Evolutionary conservation across 1,140 invertebrate species (phyloP).

Genomic region (Eriosoma lanigerum): DNA sequence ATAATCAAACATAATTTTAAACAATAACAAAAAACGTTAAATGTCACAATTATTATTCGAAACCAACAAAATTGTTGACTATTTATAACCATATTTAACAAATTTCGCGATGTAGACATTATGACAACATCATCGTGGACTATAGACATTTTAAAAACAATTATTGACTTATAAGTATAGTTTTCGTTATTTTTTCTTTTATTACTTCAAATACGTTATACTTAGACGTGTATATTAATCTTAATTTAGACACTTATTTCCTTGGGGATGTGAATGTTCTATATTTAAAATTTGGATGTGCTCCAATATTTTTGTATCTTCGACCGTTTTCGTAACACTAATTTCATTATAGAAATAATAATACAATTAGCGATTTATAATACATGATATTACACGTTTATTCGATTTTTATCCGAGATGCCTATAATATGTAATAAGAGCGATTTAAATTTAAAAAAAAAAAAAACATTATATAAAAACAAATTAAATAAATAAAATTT

Average conservation of each 20-base stretch:
- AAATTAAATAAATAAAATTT: no score
- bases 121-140: background rate
- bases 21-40: background rate
- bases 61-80: background rate
- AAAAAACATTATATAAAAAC: no score
- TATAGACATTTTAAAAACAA: background rate
- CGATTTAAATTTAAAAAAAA: no score
- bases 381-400: no score
- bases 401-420: no score
- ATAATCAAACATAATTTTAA: background rate
- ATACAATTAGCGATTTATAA: no score
- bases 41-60: background rate
- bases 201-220: background rate
- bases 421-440: no score
- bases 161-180: no score
- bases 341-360: no score
- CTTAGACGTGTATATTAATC: background rate
- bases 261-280: background rate
- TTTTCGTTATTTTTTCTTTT: background rate
- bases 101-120: background rate
- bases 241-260: background rate
- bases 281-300: constrained; percentile 20
- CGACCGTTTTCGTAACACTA: background rate
- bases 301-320: background rate
- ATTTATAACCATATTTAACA: no score